These are phyloP conservation scores for Phrynocephalus versicolor DNA, from an alignment of 2,113 vertebrate species.

Conservation along the genomic window DNA sequence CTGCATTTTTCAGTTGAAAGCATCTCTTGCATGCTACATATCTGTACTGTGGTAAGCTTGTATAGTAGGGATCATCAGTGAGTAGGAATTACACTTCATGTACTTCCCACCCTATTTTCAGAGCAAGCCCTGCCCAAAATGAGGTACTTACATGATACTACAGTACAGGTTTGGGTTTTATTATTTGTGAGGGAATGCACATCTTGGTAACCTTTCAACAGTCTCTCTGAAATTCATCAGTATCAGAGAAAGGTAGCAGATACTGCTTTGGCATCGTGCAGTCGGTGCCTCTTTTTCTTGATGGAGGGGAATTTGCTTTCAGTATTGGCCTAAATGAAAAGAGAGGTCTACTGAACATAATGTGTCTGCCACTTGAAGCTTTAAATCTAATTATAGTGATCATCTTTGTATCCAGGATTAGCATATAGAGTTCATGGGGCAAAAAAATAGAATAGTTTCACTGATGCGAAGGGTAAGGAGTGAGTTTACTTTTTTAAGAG, in stretches of 20 bases:
- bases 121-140: not conserved
- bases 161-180: not conserved
- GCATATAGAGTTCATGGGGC: not conserved
- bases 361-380: not conserved
- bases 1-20: too few species aligned
- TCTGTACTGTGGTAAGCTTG: too few species aligned
- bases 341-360: not conserved
- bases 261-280: not conserved
- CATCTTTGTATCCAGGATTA: not conserved
- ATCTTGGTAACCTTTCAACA: not conserved
- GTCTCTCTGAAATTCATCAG: not conserved
- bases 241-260: not conserved
- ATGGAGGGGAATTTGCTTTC: not conserved
- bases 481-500: too few species aligned
- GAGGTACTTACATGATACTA: not conserved
- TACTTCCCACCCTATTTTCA: not conserved
- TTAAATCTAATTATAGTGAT: not conserved
- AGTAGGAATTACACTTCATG: not conserved
- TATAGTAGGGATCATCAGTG: too few species aligned
- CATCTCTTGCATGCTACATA: too few species aligned
- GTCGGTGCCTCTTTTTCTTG: not conserved
- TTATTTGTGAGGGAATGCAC: not conserved
- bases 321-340: not conserved
- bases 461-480: not conserved
- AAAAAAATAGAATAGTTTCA: not conserved